Base-by-base conservation (phyloP, 2,797 vertebrate species). In the Echeneis naucrates region DNA sequence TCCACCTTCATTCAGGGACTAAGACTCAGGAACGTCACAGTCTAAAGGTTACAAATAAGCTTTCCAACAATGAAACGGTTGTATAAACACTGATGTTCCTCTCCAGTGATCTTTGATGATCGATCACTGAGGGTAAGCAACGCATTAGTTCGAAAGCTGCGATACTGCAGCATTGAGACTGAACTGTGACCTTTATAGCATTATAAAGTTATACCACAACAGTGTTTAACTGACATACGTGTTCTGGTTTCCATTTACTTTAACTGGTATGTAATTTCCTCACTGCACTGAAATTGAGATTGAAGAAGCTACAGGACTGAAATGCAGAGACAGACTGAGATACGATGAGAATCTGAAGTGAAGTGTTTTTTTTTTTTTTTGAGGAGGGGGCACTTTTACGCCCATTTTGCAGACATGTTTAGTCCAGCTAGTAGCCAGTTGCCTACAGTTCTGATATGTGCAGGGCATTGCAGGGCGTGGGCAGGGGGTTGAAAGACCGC, bases 1-100 rank as follows among this genome's bases (percentile, higher is more conserved):
- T 23, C 35, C 17, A 9, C 27, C n/a, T 19, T 30, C 69, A 10
- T 63, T 13, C 10, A 2, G 30, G 44, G n/a, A 33, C 19, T 65
- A 0, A 1, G 13, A 32, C 61, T 48, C 42, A 3, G 60, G 67
- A 42, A 8, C n/a, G n/a, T n/a, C n/a, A 44, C 23, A 61, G 52
- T 76, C 71, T 52, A 68, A 75, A 77, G 82, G 80, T 76, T 72
- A 59, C 58, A 40, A 50, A 64, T 40, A 35, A 65, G 37, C 64
- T 40, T 47, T 23, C 9, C 51, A 66, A 44, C 53, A 77, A 65
- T 42, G 16, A 21, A 12, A 27, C 45, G 21, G 35, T 54, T 79
- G 66, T 68, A 11, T 59, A 19, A 8, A 44, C 35, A 32, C 66
- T 10, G 33, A 55, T 9, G 40, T 32, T 67, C 8, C 66, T n/a